Conservation (phyloP, 1,140 invertebrate genomes). For the Macrobrachium rosenbergii region DNA sequence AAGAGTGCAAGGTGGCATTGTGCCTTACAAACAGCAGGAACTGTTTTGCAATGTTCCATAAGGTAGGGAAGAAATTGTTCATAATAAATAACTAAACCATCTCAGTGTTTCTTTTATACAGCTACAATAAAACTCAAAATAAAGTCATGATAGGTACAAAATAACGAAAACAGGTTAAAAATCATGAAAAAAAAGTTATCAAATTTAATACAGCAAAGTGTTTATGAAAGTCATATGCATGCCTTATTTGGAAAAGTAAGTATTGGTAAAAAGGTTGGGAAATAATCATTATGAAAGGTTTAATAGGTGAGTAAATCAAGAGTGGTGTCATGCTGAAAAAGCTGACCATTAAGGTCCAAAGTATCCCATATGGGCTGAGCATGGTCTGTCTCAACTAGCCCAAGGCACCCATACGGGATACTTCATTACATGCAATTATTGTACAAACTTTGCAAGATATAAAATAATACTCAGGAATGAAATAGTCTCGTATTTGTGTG, state of each 20-base stretch:
- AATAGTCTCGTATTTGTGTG: neutral
- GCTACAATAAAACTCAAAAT: neutral
- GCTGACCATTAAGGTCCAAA: too few species aligned
- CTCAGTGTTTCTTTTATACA: neutral
- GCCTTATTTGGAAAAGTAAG: too few species aligned
- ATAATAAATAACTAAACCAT: neutral
- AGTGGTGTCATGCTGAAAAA: too few species aligned
- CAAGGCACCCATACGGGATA: neutral
- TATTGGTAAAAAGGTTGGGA: too few species aligned
- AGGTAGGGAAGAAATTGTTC: neutral
- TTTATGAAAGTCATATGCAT: too few species aligned
- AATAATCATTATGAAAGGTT: too few species aligned
- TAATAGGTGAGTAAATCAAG: too few species aligned
- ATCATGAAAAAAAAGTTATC: neutral
- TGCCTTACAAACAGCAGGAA: neutral
- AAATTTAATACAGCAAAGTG: neutral
- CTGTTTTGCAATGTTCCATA: conserved; percentile 8
- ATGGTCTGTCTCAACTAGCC: neutral
- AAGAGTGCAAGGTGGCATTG: neutral
- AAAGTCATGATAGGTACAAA: neutral
- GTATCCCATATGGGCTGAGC: too few species aligned
- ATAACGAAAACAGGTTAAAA: neutral
- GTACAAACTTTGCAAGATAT: neutral
- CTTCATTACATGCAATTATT: neutral
- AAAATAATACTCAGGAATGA: neutral